Conservation (phyloP, 2,888 invertebrate genomes). For the Lottia gigantea region DNA sequence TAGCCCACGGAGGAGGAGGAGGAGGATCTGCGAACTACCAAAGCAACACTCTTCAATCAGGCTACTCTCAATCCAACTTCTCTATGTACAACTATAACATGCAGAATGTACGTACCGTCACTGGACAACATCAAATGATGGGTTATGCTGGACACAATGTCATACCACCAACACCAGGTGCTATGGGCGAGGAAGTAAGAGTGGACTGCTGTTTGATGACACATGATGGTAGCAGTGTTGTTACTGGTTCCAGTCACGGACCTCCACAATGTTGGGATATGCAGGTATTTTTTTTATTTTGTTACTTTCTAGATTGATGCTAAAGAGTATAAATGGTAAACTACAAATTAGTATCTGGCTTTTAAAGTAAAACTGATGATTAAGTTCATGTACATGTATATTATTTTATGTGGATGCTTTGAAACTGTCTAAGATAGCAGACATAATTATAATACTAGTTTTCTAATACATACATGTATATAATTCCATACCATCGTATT, state of each 20-base stretch:
- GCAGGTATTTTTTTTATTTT: slow-evolving; percentile 47
- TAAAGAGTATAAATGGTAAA: too few species aligned
- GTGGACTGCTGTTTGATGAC: slow-evolving; percentile 67
- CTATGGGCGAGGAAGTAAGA: slow-evolving; percentile 64
- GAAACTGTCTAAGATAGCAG: too few species aligned
- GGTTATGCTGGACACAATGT: slow-evolving; percentile 31
- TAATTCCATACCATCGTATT: slow-evolving; percentile 11
- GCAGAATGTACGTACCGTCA: slow-evolving; percentile 48
- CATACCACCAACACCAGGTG: slow-evolving; percentile 47
- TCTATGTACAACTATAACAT: slow-evolving; percentile 36
- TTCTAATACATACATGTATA: too few species aligned
- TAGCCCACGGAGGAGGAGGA: slow-evolving; percentile 31
- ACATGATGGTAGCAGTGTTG: slow-evolving; percentile 61
- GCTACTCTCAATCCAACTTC: slow-evolving; percentile 14
- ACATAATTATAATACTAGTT: too few species aligned
- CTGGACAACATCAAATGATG: slow-evolving; percentile 49
- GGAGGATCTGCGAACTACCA: slow-evolving; percentile 21
- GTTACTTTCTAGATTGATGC: neutral
- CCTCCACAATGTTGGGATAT: slow-evolving; percentile 69
- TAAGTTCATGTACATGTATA: too few species aligned
- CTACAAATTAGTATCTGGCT: too few species aligned
- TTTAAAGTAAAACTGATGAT: too few species aligned
- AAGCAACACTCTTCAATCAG: neutral
- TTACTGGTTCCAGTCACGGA: slow-evolving; percentile 66
- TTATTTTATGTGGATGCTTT: too few species aligned